Conservation (phyloP, 2,797 vertebrate species). For the Pseudomugil tenellus region DNA sequence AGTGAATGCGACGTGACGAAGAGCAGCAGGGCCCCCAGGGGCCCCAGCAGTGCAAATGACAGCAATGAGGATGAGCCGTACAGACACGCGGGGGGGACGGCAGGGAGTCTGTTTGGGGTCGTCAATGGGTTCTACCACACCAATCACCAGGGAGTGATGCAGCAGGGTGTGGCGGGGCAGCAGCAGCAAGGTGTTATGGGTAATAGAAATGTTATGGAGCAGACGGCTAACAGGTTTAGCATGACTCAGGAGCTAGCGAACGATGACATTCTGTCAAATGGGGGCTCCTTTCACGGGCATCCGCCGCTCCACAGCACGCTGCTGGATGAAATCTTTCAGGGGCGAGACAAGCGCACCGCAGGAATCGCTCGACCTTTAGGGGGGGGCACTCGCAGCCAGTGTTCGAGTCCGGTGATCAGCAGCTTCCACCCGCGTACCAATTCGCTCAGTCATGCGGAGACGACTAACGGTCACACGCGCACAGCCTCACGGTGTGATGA, state of each 20-base stretch:
- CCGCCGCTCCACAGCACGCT: conserved; percentile 90
- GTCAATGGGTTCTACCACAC: conserved; percentile 84
- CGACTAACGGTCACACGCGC: conserved; percentile 70
- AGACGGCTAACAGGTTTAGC: conserved; percentile 72
- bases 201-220: conserved; percentile 70
- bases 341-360: conserved; percentile 75
- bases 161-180: conserved; percentile 47
- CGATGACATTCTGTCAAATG: conserved; percentile 79
- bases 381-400: conserved; percentile 82
- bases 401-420: conserved; percentile 86
- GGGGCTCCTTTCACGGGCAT: conserved; percentile 77
- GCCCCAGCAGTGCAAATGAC: conserved; percentile 89
- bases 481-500: conserved; percentile 60
- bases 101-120: conserved; percentile 61
- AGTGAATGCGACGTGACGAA: conserved; percentile 91
- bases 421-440: conserved; percentile 84
- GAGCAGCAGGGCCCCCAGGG: conserved; percentile 78
- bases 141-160: conserved; percentile 75
- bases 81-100: conserved; percentile 36
- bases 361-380: conserved; percentile 64
- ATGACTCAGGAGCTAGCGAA: conserved; percentile 82
- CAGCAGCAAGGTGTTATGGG: conserved; percentile 63
- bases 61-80: conserved; percentile 86
- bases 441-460: conserved; percentile 83
- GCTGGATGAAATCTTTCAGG: conserved; percentile 87